Conservation (phyloP, 1,140 invertebrate genomes). For the Drosophila bipectinata region DNA sequence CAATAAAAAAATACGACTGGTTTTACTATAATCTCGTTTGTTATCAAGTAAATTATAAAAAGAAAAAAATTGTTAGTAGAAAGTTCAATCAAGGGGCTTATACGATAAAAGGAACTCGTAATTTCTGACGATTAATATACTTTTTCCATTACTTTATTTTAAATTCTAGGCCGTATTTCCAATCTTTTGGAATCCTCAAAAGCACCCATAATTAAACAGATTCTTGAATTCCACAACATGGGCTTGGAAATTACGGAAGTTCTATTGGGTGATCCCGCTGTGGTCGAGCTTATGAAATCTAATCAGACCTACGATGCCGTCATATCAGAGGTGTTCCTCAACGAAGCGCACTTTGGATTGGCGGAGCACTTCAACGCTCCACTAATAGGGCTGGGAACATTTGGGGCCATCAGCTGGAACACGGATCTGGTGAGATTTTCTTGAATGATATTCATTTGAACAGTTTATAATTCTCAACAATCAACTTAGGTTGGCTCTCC, state of each 20-base stretch:
- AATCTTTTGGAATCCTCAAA: conserved; percentile 48
- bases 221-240: conserved; percentile 53
- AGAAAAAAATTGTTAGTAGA: no score
- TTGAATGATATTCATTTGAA: fast-evolving
- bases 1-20: no score
- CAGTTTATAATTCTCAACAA: background rate
- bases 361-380: conserved; percentile 78
- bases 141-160: background rate
- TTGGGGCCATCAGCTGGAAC: conserved; percentile 73
- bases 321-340: conserved; percentile 75
- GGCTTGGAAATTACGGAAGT: conserved; percentile 40
- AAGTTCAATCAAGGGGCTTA: no score
- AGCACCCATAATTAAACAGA: conserved; percentile 52
- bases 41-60: no score
- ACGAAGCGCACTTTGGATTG: conserved; percentile 72
- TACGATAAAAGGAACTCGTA: no score
- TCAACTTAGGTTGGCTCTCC: conserved; percentile 75
- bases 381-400: conserved; percentile 75
- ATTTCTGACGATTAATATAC: no score
- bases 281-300: conserved; percentile 47
- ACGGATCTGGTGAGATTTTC: conserved; percentile 73
- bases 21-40: no score
- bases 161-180: conserved; percentile 35
- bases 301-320: conserved; percentile 79
- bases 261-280: conserved; percentile 43